Evolutionary conservation across 2,888 invertebrate species (phyloP).

Genomic region (Shargacucullia verbasci): DNA sequence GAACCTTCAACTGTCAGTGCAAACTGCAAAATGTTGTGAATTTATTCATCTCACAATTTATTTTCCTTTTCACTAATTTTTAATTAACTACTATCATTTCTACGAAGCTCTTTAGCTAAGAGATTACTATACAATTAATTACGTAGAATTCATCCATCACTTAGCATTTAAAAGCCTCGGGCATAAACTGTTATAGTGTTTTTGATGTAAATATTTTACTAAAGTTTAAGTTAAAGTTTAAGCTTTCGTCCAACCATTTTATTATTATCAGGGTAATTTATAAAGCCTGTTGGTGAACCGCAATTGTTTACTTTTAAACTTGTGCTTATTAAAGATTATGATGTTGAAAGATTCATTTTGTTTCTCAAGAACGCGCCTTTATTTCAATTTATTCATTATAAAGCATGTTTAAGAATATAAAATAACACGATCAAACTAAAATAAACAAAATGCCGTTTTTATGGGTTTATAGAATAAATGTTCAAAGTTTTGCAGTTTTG

Average conservation of each 20-base stretch:
- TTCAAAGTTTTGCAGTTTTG: conserved; percentile 22
- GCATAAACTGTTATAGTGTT: conserved; percentile 12
- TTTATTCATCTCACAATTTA: no score
- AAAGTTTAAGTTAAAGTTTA: no score
- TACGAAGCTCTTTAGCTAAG: background rate
- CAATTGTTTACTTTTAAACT: conserved; percentile 6
- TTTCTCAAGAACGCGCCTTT: background rate
- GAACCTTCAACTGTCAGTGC: no score
- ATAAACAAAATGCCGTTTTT: conserved; percentile 5
- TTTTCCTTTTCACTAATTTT: no score
- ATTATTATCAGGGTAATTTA: conserved; percentile 15
- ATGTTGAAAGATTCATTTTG: conserved; percentile 17
- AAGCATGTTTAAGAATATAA: conserved; percentile 9
- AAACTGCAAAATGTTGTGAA: no score
- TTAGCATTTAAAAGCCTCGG: background rate
- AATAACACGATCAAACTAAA: background rate
- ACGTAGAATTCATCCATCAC: background rate
- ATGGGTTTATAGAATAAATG: conserved; percentile 15
- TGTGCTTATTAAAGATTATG: conserved; percentile 16
- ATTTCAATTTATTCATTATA: conserved; percentile 10
- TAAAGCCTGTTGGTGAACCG: background rate
- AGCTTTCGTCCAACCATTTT: conserved; percentile 6
- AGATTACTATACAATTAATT: background rate
- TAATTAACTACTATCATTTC: background rate
- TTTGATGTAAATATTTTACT: conserved; percentile 14